Evolutionary conservation across 2,797 vertebrate genomes (phyloP).

Genomic region (Acomys russatus): DNA sequence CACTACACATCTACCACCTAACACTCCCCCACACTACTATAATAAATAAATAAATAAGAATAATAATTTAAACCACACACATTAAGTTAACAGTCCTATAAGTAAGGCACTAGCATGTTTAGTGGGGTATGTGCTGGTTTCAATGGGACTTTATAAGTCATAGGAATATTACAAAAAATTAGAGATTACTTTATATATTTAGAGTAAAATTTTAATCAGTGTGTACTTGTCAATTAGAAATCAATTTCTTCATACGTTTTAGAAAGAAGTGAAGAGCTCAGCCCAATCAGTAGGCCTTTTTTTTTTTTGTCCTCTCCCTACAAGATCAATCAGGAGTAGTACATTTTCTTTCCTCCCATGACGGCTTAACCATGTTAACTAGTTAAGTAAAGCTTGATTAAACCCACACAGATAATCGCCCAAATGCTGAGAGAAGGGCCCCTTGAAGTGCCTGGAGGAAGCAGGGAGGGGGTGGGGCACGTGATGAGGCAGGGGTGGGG

Average conservation of each 20-base stretch:
- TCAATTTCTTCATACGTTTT: neutral
- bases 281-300: neutral
- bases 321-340: neutral
- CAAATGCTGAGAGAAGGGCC: constrained; percentile 69
- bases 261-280: neutral
- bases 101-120: neutral
- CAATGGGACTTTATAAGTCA: constrained; percentile 6
- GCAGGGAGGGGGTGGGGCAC: neutral
- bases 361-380: constrained; percentile 77
- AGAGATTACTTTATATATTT: neutral
- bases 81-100: constrained; percentile 21
- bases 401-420: constrained; percentile 77
- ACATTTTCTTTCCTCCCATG: constrained; percentile 67
- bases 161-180: neutral
- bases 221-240: neutral
- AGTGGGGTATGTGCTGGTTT: neutral
- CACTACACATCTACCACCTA: no score
- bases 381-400: constrained; percentile 81
- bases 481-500: neutral
- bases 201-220: neutral
- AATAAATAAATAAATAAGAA: neutral
- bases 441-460: constrained; percentile 67
- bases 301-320: neutral
- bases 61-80: neutral
- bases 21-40: neutral